Percentiles rank a stretch among this genome's conserved stretches.
Conservation (phyloP, 2,113 vertebrate genomes). For the Nannobrachium achirus region DNA sequence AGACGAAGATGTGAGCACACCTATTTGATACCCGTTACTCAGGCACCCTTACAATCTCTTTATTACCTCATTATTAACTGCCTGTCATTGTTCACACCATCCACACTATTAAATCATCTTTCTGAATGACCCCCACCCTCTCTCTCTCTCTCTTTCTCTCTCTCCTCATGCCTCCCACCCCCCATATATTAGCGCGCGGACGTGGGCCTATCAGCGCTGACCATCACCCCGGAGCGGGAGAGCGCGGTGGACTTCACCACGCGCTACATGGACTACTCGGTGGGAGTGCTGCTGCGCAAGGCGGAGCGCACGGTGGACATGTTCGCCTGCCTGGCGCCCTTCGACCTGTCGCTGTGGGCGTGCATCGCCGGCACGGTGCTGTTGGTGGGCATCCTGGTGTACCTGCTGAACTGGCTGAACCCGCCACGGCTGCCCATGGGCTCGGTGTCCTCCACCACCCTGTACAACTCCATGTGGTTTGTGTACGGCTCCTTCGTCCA, state of each 20-base stretch:
- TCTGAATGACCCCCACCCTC: neutral
- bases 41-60: no score
- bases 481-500: constrained; percentile 98
- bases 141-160: neutral
- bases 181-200: constrained; percentile 92
- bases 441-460: constrained; percentile 94
- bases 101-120: neutral
- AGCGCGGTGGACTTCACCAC: constrained; percentile 98
- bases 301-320: constrained; percentile 96
- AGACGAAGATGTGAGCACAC: no score
- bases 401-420: constrained; percentile 97
- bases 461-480: constrained; percentile 99
- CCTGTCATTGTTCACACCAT: no score
- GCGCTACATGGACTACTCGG: constrained; percentile 98
- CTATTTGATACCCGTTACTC: no score
- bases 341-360: constrained; percentile 97
- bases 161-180: constrained; percentile 26
- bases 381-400: constrained; percentile 93
- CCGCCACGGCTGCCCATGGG: constrained; percentile 96
- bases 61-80: no score
- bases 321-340: constrained; percentile 96
- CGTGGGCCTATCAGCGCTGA: constrained; percentile 95
- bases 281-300: constrained; percentile 93
- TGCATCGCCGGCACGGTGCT: constrained; percentile 97
- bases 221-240: constrained; percentile 96